phyloP scores from a whole-genome alignment of 1,140 invertebrate genomes.

The Lethocerus indicus region DNA sequence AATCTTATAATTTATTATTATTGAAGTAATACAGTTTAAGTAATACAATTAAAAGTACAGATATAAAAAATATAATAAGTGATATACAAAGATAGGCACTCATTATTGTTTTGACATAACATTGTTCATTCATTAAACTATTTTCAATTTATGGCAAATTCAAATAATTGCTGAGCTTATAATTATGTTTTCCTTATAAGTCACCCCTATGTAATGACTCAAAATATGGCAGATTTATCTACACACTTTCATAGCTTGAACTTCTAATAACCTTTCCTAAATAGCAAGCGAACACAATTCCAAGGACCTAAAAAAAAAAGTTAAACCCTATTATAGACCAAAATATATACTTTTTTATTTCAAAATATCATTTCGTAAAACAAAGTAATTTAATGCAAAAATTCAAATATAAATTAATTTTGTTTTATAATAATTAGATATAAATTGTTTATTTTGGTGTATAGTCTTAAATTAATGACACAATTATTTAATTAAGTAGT shows the following conservation, averaged over 20 bases:
- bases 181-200: no score
- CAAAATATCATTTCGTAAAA: background rate
- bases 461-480: background rate
- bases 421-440: background rate
- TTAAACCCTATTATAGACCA: background rate
- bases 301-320: conserved; percentile 1
- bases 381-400: background rate
- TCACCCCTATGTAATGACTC: no score
- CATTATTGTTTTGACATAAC: background rate
- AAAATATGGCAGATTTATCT: no score
- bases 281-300: conserved; percentile 5
- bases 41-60: no score
- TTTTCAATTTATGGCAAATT: background rate
- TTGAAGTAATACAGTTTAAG: no score
- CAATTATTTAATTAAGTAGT: background rate
- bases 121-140: background rate
- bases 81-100: background rate
- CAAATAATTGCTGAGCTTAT: background rate
- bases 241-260: conserved; percentile 3
- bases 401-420: background rate
- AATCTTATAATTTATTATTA: no score
- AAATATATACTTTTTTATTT: conserved; percentile 1
- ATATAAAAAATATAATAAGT: background rate
- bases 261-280: background rate
- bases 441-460: background rate